Percentiles rank a stretch among this genome's conserved stretches.
These are phyloP conservation scores for Dipodomys merriami DNA, from an alignment of 2,113 vertebrate species.

Conservation along the genomic window DNA sequence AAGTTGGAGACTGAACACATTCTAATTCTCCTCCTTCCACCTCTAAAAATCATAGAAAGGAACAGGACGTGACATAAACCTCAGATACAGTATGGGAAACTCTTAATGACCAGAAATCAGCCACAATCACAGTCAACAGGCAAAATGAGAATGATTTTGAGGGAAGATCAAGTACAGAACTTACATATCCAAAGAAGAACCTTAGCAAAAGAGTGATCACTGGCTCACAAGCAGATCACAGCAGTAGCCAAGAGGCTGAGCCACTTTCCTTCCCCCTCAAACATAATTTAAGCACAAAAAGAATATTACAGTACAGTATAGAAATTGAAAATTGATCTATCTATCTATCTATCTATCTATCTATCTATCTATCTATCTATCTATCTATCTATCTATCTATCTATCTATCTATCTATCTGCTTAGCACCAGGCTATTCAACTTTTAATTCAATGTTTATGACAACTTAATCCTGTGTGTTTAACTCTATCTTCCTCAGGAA, in stretches of 20 bases:
- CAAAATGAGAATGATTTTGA: neutral
- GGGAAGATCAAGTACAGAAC: neutral
- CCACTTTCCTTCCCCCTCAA: neutral
- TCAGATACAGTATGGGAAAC: neutral
- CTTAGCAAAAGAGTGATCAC: neutral
- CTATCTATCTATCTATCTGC: neutral
- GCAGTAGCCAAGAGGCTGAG: neutral
- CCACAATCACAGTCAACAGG: neutral
- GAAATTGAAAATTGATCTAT: neutral
- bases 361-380: neutral
- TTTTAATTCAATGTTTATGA: constrained; percentile 14
- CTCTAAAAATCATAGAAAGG: neutral
- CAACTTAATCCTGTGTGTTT: neutral
- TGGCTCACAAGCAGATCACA: no score
- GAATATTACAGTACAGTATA: neutral
- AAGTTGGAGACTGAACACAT: neutral
- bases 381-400: neutral
- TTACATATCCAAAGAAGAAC: neutral
- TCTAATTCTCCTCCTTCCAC: neutral
- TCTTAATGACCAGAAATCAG: neutral
- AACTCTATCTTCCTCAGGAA: neutral
- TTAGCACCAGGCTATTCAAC: neutral
- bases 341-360: no score
- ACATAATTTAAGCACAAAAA: neutral
- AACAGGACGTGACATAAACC: neutral